phyloP scores from a whole-genome alignment of 2,113 vertebrate species.

The Silurus glanis region DNA sequence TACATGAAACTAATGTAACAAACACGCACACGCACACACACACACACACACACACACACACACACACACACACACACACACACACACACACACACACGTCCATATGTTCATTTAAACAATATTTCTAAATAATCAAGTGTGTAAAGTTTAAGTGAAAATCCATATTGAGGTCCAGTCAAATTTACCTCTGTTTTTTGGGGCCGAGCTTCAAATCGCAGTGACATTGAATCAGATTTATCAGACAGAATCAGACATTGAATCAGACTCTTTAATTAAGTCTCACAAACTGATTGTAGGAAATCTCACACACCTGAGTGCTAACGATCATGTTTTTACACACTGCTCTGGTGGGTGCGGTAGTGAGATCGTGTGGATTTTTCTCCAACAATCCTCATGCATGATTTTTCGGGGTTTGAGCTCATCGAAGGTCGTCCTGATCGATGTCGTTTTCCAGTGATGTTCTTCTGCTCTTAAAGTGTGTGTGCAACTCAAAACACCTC shows the following conservation, averaged over 20 bases:
- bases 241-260: not conserved
- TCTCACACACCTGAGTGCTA: not conserved
- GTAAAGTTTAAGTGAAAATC: not conserved
- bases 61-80: not conserved
- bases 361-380: too few species aligned
- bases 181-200: not conserved
- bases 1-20: not conserved
- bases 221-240: not conserved
- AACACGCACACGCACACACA: not conserved
- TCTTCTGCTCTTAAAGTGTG: too few species aligned
- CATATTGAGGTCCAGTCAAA: not conserved
- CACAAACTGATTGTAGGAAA: not conserved
- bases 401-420: too few species aligned
- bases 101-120: not conserved
- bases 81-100: not conserved
- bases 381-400: too few species aligned
- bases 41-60: conserved; percentile 19
- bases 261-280: not conserved
- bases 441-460: too few species aligned
- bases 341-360: too few species aligned
- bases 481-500: too few species aligned
- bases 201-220: not conserved
- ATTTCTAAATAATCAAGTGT: not conserved
- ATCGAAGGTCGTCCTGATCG: too few species aligned
- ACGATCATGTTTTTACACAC: not conserved